Base-by-base conservation (phyloP, 2,797 vertebrate genomes). In the Protosalanx chinensis region DNA sequence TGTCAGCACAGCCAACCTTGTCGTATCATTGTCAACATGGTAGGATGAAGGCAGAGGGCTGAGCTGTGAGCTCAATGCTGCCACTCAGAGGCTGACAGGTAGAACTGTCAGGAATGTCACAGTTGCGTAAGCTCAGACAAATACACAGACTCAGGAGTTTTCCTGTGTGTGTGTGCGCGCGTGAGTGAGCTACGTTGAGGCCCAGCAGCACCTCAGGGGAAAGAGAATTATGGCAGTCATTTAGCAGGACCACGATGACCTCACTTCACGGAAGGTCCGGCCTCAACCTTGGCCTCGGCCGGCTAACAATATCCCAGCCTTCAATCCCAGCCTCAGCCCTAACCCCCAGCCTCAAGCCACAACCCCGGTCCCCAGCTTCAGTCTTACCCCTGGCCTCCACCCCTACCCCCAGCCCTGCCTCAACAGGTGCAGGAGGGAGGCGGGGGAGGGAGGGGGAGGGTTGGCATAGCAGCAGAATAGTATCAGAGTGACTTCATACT, bases 201-300 rank as follows among this genome's bases (percentile, higher is more conserved):
- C 69, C 81, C 79, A 79, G 75, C 71, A 76, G 75, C 75, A 76
- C 77, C 77, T 76, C 30, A 60, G 58, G 46, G 63, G 23, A n/a
- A 49, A 64, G 20, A 61, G 46, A 82, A 83, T 78, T 75, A 89
- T 87, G 86, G 75, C 86, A 78, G 79, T 84, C 86, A 85, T 88
- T 85, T 77, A 73, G 74, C 72, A 32, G 69, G 75, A n/a, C 77
- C 51, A 71, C 79, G 6, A 76, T 92, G 90, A 92, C 88, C 87
- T 92, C 88, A 91, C 84, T 86, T 85, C 64, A 86, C 74, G 86
- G 87, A 87, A 29, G 46, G 41, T 46, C 56, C 49, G 18, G 70
- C 61, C 18, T 8, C 70, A 73, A 58, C 56, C 56, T 58, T 23
- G 7, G 23, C 56, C 56, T 18, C 53, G 7, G 33, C 33, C 33